Percentiles rank a stretch among this genome's conserved stretches.
These are phyloP conservation scores for Pachyuromys duprasi DNA, from an alignment of 2,797 vertebrate genomes.

Conservation along the genomic window DNA sequence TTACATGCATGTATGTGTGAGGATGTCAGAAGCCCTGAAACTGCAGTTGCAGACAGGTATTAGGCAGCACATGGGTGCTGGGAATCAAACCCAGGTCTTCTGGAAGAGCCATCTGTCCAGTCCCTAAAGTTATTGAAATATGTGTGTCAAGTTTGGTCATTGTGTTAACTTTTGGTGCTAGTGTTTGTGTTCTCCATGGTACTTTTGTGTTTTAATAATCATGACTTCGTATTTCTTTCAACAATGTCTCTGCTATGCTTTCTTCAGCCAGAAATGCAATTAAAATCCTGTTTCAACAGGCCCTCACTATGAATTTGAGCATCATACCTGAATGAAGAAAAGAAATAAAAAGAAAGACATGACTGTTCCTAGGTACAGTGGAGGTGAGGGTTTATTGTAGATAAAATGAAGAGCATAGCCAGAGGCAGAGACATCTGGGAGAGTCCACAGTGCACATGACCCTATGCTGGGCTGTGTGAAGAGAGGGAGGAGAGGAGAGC, in stretches of 20 bases:
- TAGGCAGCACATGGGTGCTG: background rate
- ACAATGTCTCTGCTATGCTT: background rate
- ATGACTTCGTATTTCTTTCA: background rate
- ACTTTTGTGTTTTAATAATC: background rate
- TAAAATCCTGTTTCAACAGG: background rate
- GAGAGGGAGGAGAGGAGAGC: background rate
- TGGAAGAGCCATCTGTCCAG: background rate
- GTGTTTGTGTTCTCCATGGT: no score
- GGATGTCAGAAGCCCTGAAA: background rate
- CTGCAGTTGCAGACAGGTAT: background rate
- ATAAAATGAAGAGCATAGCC: background rate
- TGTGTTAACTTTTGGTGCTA: background rate
- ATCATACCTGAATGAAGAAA: background rate
- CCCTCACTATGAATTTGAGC: background rate
- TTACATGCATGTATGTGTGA: background rate
- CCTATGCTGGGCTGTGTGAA: background rate
- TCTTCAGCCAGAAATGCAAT: background rate
- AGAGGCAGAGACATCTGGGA: background rate
- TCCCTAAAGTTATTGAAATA: background rate
- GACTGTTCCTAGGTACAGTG: background rate
- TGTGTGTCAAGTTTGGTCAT: background rate
- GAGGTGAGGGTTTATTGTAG: background rate
- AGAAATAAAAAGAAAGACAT: background rate
- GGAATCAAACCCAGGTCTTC: background rate
- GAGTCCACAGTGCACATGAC: background rate